Base-by-base conservation (phyloP, 2,797 vertebrate genomes). In the Sus cebifrons region DNA sequence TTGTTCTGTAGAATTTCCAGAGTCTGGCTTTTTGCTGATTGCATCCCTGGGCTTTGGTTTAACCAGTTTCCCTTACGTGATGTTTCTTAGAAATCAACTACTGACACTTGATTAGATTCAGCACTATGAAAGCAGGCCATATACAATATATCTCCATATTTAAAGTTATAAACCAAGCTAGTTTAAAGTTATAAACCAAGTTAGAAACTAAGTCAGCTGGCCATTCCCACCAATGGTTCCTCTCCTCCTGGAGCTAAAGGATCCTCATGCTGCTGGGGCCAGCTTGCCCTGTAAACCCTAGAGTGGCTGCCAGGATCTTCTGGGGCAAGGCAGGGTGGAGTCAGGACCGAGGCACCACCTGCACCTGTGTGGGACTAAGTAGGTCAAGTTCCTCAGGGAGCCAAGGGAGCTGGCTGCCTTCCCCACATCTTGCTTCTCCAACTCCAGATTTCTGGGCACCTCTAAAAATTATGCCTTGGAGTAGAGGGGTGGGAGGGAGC, bases 21-120 rank as follows among this genome's bases (percentile, higher is more conserved):
- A 74, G 23, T 79, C n/a, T 97, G 17, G 18, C 54, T 77, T 68
- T 93, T 95, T 87, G n/a, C 40, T 70, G 52, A 56, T 70, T 85
- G 8, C 3, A 71, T 82, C 86, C n/a, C 20, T 36, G n/a, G 71
- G n/a, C 64, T 96, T 93, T 89, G 67, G 9, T 91, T 74, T 95
- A 32, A 81, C 29, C 56, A 40, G 7, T 77, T 70, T 87, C 20
- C 6, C 40, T 71, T 62, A 78, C 8, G 25, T 65, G 27, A 3
- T 44, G 11, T 89, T 91, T 91, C 73, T 93, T 65, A 7, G 68
- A 89, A 93, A 60, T 44, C 58, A 44, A 60, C 86, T 79, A 29
- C 12, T 36, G 23, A 70, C 3, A 10, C 49, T 81, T 84, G 83
- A 60, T 67, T 27, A 78, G 65, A 73, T 73, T 92, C 49, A 40